phyloP scores from a whole-genome alignment of 2,888 invertebrate genomes.

The Eucriotettix oculatus region DNA sequence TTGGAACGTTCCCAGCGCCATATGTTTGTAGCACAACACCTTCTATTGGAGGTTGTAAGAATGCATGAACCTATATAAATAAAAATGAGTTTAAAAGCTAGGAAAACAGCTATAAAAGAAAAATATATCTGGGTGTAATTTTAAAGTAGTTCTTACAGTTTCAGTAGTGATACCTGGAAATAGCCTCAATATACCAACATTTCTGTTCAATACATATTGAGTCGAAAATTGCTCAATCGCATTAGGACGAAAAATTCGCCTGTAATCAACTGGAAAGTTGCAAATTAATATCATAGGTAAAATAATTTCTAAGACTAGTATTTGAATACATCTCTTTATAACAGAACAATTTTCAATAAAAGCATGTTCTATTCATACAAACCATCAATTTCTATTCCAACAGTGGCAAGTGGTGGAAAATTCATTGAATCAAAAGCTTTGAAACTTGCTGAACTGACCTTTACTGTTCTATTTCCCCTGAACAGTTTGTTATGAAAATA shows the following conservation, averaged over 20 bases:
- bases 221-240: conserved; percentile 49
- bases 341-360: conserved; percentile 6
- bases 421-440: conserved; percentile 82
- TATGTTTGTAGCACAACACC: conserved; percentile 85
- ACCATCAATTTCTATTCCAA: conserved; percentile 66
- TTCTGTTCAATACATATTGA: conserved; percentile 55
- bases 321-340: not conserved
- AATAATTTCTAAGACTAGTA: too few species aligned
- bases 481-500: conserved; percentile 78
- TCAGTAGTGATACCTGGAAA: conserved; percentile 81
- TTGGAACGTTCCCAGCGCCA: conserved; percentile 86
- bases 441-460: conserved; percentile 51
- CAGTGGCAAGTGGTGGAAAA: conserved; percentile 59
- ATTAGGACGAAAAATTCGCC: conserved; percentile 42
- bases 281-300: not conserved
- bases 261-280: conserved; percentile 38
- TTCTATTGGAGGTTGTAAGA: conserved; percentile 56
- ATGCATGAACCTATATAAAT: conserved; percentile 35
- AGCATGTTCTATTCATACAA: conserved; percentile 3
- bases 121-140: too few species aligned
- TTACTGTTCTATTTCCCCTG: conserved; percentile 76
- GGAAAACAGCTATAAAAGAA: not conserved
- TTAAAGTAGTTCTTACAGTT: conserved; percentile 30
- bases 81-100: not conserved
- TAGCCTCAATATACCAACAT: conserved; percentile 72